Evolutionary conservation across 2,797 vertebrate species (phyloP).

Genomic region (Liparis tanakae): DNA sequence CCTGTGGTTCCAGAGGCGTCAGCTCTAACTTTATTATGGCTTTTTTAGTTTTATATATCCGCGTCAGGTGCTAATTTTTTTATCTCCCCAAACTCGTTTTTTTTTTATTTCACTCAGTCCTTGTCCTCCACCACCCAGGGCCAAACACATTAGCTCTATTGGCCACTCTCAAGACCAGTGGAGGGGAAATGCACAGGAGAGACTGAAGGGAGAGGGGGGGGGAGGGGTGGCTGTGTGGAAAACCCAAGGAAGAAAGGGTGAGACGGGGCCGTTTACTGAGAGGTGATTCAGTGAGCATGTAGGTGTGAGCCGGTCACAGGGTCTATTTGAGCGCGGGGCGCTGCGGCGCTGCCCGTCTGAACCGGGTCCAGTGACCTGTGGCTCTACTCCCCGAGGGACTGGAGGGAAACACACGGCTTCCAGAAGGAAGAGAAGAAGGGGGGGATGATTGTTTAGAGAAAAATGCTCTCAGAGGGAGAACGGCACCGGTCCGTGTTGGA

Average conservation of each 20-base stretch:
- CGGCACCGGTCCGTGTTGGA: conserved; percentile 51
- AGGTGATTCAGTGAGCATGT: conserved; percentile 31
- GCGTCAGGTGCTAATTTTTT: conserved; percentile 26
- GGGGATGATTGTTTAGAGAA: conserved; percentile 59
- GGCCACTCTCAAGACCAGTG: conserved; percentile 59
- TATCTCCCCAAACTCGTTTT: conserved; percentile 30
- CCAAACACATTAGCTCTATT: conserved; percentile 63
- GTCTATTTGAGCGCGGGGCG: conserved; percentile 36
- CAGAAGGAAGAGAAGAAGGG: conserved; percentile 39
- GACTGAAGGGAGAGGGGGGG: conserved; percentile 2
- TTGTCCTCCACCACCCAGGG: conserved; percentile 57
- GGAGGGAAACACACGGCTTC: conserved; percentile 72
- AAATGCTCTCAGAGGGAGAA: conserved; percentile 53
- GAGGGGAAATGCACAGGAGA: conserved; percentile 57
- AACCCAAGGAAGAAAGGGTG: conserved; percentile 21
- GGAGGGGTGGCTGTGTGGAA: conserved; percentile 14
- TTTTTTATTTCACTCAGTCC: conserved; percentile 55
- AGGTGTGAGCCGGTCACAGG: conserved; percentile 36
- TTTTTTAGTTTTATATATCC: conserved; percentile 2
- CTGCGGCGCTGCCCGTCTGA: conserved; percentile 48
- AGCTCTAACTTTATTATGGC: conserved; percentile 5
- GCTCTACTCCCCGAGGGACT: conserved; percentile 70
- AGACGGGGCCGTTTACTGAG: conserved; percentile 3
- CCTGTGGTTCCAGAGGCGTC: conserved; percentile 12
- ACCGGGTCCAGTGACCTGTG: conserved; percentile 56